These are phyloP conservation scores for Drosophila teissieri DNA, from an alignment of 1,140 invertebrate genomes.

Conservation along the genomic window DNA sequence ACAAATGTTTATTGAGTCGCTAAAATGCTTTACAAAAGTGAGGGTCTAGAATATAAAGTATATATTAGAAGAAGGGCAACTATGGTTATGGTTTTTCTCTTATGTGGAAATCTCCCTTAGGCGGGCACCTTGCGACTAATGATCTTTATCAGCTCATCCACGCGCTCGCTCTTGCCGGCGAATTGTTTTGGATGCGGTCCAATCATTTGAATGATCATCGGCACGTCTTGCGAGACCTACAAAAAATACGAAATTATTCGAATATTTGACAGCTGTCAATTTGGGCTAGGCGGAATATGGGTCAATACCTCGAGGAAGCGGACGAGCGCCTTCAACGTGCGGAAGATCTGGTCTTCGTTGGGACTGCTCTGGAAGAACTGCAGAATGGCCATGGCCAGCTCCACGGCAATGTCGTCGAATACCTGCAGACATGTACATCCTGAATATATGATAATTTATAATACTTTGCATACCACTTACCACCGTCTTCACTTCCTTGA, in stretches of 20 bases:
- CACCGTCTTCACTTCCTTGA: constrained; percentile 98
- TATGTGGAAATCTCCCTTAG: constrained; percentile 41
- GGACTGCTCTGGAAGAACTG: constrained; percentile 94
- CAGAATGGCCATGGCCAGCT: constrained; percentile 95
- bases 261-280: constrained; percentile 64
- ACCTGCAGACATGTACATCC: constrained; percentile 86
- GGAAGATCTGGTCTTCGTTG: constrained; percentile 91
- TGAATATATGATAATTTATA: background rate
- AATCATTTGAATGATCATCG: constrained; percentile 95
- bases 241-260: constrained; percentile 41
- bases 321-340: constrained; percentile 91
- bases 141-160: constrained; percentile 92
- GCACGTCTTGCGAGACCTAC: constrained; percentile 89
- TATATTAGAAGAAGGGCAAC: constrained; percentile 38
- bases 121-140: constrained; percentile 88
- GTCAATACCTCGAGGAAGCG: constrained; percentile 90
- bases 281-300: constrained; percentile 27
- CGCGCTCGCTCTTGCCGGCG: constrained; percentile 90
- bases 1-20: constrained; percentile 77
- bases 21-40: constrained; percentile 79
- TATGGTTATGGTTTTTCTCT: constrained; percentile 42
- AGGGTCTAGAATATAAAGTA: constrained; percentile 57
- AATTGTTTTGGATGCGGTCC: constrained; percentile 94
- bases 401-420: constrained; percentile 96
- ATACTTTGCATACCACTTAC: constrained; percentile 87